phyloP scores from a whole-genome alignment of 2,797 vertebrate species.

The Enteromius paludinosus region DNA sequence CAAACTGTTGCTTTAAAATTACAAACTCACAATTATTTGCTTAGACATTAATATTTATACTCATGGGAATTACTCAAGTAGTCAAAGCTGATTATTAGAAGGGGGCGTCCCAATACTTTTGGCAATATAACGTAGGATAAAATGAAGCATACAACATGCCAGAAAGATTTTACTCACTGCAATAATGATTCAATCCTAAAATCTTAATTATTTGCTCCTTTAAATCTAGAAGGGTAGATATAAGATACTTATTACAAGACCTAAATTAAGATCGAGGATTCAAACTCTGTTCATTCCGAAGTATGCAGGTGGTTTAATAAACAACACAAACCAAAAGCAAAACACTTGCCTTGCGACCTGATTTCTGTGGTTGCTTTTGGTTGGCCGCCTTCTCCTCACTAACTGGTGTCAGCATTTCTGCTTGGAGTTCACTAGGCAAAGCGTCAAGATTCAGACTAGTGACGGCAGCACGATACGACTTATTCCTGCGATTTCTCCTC shows the following conservation, averaged over 20 bases:
- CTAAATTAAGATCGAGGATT: not conserved
- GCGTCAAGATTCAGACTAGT: slow-evolving; percentile 69
- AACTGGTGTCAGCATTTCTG: slow-evolving; percentile 69
- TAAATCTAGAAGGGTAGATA: no score
- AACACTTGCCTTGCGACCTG: slow-evolving; percentile 70
- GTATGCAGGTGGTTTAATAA: not conserved
- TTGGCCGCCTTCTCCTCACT: slow-evolving; percentile 67
- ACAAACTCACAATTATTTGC: no score
- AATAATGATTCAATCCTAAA: not conserved
- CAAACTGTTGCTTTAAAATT: no score
- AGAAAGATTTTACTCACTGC: not conserved
- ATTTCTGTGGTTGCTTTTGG: slow-evolving; percentile 61
- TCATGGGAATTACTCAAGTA: no score
- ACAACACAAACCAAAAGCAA: not conserved
- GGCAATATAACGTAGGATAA: not conserved
- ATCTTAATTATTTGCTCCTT: no score
- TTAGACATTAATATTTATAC: no score
- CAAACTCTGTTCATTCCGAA: not conserved
- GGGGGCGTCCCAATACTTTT: no score
- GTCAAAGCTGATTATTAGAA: no score
- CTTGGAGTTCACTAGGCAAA: not conserved
- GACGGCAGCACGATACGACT: slow-evolving; percentile 90
- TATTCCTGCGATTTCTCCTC: slow-evolving; percentile 88
- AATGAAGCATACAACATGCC: not conserved
- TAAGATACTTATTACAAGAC: no score